Evolutionary conservation across 2,888 invertebrate species (phyloP).

Genomic region (Ophioninae sp.): DNA sequence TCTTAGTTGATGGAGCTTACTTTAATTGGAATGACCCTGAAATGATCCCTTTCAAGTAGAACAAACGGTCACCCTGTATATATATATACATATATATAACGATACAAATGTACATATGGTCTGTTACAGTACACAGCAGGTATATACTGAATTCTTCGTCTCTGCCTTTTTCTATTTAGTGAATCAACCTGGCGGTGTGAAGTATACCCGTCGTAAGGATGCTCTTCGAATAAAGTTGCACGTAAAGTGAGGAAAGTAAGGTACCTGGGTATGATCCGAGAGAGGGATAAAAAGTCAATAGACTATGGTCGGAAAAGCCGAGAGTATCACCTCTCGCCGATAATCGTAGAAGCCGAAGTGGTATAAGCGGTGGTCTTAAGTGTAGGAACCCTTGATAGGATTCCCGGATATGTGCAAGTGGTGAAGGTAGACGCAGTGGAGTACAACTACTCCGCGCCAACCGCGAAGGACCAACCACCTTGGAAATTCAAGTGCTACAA

Average conservation of each 20-base stretch:
- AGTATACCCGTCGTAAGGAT: conserved; percentile 57
- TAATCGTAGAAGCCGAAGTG: conserved; percentile 34
- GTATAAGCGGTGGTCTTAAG: conserved; percentile 22
- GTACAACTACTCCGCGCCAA: conserved; percentile 47
- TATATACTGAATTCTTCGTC: conserved; percentile 30
- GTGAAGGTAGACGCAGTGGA: conserved; percentile 40
- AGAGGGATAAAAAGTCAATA: conserved; percentile 59
- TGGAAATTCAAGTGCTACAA: not conserved
- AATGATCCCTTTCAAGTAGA: too few species aligned
- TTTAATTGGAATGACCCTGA: too few species aligned
- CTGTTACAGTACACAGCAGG: conserved; percentile 26
- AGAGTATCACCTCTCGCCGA: conserved; percentile 38
- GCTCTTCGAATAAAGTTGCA: conserved; percentile 57
- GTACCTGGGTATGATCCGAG: conserved; percentile 48
- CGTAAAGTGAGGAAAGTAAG: conserved; percentile 51
- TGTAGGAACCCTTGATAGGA: conserved; percentile 39
- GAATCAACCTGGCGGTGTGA: conserved; percentile 52
- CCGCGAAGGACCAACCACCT: conserved; percentile 51
- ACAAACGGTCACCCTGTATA: too few species aligned
- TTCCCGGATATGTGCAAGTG: not conserved
- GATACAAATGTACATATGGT: conserved; percentile 1
- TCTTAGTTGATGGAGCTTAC: too few species aligned
- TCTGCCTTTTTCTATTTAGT: conserved; percentile 53
- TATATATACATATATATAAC: conserved; percentile 2
- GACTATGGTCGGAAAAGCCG: conserved; percentile 45